These are phyloP conservation scores for Enhydra lutris DNA, from an alignment of 2,113 vertebrate species.

Conservation along the genomic window DNA sequence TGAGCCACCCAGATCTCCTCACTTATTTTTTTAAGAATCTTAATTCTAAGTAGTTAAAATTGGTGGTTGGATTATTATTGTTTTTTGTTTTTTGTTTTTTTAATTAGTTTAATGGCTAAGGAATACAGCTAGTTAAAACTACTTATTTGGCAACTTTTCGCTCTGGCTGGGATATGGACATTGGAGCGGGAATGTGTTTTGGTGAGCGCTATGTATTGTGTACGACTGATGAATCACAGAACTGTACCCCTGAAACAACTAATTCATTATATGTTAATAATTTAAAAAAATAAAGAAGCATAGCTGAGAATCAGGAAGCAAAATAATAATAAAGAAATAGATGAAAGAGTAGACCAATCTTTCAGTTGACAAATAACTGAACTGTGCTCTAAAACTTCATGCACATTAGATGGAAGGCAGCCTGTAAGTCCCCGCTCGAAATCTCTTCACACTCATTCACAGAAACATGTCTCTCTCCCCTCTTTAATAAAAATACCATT, in stretches of 20 bases:
- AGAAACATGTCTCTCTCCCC: background rate
- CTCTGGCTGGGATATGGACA: background rate
- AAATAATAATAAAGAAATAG: background rate
- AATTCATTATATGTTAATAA: background rate
- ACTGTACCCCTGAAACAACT: background rate
- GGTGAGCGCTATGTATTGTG: background rate
- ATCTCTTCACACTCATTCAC: background rate
- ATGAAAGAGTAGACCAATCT: background rate
- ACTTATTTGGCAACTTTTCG: background rate
- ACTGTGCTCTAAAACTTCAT: background rate
- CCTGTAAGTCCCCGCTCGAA: background rate
- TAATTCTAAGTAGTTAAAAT: background rate
- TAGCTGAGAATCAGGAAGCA: background rate
- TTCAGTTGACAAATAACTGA: background rate
- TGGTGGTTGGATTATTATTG: slow-evolving; percentile 60
- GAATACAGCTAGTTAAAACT: background rate
- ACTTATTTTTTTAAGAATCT: background rate
- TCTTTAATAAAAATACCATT: slow-evolving; percentile 23
- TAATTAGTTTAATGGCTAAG: background rate
- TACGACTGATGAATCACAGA: background rate
- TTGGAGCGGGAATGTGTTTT: background rate
- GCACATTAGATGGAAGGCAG: background rate
- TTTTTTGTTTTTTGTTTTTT: too few relatives aligned
- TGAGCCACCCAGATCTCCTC: background rate
- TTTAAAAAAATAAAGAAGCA: background rate